Conservation (phyloP, 2,797 vertebrate species). For the Jordanella pulchra region DNA sequence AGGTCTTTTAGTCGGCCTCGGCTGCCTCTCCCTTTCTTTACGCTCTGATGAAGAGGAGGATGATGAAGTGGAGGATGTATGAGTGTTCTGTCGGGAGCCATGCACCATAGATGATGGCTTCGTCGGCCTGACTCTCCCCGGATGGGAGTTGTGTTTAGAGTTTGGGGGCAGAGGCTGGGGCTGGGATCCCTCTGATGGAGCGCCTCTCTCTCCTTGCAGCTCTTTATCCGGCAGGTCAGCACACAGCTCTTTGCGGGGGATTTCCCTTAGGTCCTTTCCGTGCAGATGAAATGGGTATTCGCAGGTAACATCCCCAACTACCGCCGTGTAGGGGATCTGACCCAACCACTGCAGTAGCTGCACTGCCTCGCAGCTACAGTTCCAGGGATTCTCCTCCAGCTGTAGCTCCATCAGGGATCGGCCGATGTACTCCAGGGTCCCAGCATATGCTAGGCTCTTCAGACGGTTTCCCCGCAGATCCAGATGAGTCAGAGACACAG, state of each 20-base stretch:
- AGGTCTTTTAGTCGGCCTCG: constrained; percentile 80
- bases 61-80: constrained; percentile 84
- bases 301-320: constrained; percentile 95
- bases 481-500: constrained; percentile 91
- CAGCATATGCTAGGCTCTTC: constrained; percentile 95
- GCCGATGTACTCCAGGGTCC: constrained; percentile 95
- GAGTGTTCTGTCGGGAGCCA: constrained; percentile 90
- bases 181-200: constrained; percentile 58
- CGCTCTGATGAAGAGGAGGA: constrained; percentile 86
- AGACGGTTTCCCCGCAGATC: constrained; percentile 98
- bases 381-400: constrained; percentile 99
- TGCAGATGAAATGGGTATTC: constrained; percentile 97
- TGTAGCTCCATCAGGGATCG: constrained; percentile 95
- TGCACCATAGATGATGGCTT: constrained; percentile 91
- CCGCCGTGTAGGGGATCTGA: constrained; percentile 95
- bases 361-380: constrained; percentile 94
- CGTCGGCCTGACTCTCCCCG: constrained; percentile 74
- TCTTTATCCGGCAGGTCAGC: constrained; percentile 77
- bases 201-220: constrained; percentile 74
- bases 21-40: constrained; percentile 83
- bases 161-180: constrained; percentile 69
- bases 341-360: constrained; percentile 96
- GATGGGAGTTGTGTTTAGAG: constrained; percentile 67
- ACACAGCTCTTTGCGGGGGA: constrained; percentile 93
- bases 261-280: constrained; percentile 96